Evolutionary conservation across 92 coral and sea anemone species (phyloP).

Genomic region (Ricordea florida): DNA sequence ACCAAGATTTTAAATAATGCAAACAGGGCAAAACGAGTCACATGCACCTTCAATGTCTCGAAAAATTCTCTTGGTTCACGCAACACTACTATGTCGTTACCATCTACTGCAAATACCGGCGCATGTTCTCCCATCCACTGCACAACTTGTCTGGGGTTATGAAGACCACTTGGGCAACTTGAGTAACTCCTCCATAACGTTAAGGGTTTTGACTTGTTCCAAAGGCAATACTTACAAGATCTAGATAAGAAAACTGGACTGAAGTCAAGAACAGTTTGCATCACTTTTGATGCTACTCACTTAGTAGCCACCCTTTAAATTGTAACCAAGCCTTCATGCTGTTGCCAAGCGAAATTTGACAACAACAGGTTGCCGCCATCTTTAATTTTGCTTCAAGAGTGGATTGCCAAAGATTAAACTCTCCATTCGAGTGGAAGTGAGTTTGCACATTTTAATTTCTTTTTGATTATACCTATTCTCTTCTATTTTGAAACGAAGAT

Average conservation of each 20-base stretch:
- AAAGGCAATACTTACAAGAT: constrained; percentile 43
- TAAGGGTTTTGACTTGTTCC: constrained; percentile 29
- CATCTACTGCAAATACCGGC: constrained; percentile 74
- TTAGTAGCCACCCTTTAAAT: constrained; percentile 35
- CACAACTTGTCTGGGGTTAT: constrained; percentile 50
- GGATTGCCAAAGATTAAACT: no score
- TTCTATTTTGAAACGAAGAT: no score
- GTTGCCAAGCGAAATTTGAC: constrained; percentile 39
- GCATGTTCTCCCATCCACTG: constrained; percentile 84
- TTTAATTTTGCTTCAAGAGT: no score
- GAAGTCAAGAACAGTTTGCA: constrained; percentile 51
- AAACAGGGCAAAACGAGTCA: neutral
- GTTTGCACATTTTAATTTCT: no score
- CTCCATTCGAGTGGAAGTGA: no score
- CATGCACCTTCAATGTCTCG: constrained; percentile 71
- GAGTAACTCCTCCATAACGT: constrained; percentile 12
- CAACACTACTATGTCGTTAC: constrained; percentile 80
- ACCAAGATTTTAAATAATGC: neutral
- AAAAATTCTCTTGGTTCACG: constrained; percentile 81
- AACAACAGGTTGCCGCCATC: constrained; percentile 60
- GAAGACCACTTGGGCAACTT: neutral
- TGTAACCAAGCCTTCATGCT: constrained; percentile 64
- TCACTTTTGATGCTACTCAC: neutral
- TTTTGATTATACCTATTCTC: no score
- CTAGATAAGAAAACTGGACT: constrained; percentile 59